Percentiles rank a stretch among this genome's conserved stretches.
phyloP scores from a whole-genome alignment of 2,888 invertebrate genomes.

The Iphiclides podalirius region DNA sequence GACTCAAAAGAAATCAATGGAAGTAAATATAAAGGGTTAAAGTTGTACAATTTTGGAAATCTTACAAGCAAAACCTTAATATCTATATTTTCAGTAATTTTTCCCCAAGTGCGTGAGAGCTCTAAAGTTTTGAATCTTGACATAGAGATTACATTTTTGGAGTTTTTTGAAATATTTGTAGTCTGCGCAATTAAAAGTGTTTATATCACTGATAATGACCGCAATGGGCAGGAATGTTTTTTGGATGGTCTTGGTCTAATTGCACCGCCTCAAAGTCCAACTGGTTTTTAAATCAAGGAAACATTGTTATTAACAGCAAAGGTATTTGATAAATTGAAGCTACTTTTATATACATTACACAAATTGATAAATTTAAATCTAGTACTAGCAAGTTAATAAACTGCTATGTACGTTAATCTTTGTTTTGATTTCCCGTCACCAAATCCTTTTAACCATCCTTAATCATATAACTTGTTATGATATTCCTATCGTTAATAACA shows the following conservation, averaged over 20 bases:
- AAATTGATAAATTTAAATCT: too few relatives aligned
- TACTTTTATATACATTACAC: too few relatives aligned
- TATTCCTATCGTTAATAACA: too few relatives aligned
- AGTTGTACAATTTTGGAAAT: slow-evolving; percentile 60
- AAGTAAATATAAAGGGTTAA: slow-evolving; percentile 32
- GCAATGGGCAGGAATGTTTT: slow-evolving; percentile 27
- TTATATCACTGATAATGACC: slow-evolving; percentile 46
- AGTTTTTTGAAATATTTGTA: slow-evolving; percentile 81
- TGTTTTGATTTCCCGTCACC: too few relatives aligned
- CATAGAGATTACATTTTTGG: slow-evolving; percentile 78
- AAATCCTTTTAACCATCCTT: too few relatives aligned
- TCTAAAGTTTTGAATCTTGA: slow-evolving; percentile 67
- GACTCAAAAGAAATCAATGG: slow-evolving; percentile 5
- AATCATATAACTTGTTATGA: too few relatives aligned
- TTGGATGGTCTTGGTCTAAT: not conserved
- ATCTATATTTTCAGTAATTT: slow-evolving; percentile 58
- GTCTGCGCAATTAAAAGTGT: slow-evolving; percentile 62
- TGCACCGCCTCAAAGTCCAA: slow-evolving; percentile 19
- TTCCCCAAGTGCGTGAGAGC: slow-evolving; percentile 62
- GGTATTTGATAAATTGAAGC: too few relatives aligned
- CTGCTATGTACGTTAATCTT: too few relatives aligned
- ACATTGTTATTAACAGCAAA: too few relatives aligned
- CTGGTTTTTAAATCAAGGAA: too few relatives aligned
- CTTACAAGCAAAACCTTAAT: slow-evolving; percentile 54
- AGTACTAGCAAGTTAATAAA: too few relatives aligned